Conservation (phyloP, 2,113 vertebrate species). For the Cyanocitta stelleri region DNA sequence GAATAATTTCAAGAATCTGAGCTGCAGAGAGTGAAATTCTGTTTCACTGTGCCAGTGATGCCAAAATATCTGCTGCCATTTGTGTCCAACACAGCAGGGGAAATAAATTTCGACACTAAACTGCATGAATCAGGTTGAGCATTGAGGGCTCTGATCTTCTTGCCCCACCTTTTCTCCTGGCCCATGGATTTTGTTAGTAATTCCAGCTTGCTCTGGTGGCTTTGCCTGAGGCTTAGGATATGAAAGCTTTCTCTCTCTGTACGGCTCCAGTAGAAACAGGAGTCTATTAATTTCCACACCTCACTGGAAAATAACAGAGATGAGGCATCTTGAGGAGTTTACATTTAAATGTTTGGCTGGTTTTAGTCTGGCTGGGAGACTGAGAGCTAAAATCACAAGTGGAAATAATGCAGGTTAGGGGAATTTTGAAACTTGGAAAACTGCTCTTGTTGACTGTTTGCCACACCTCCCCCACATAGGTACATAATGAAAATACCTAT, state of each 20-base stretch:
- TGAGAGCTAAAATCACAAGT: not conserved
- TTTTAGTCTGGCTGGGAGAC: not conserved
- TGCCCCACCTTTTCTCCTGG: not conserved
- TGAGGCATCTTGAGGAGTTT: constrained; percentile 26
- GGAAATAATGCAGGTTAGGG: constrained; percentile 24
- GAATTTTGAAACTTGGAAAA: not conserved
- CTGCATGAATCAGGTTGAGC: not conserved
- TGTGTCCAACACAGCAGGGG: not conserved
- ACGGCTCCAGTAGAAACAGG: constrained; percentile 18
- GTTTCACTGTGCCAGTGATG: not conserved
- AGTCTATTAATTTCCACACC: constrained; percentile 60
- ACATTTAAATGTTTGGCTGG: not conserved
- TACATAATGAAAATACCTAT: not conserved
- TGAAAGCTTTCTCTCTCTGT: not conserved
- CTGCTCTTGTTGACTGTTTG: not conserved
- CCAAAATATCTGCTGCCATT: not conserved
- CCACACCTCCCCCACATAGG: not conserved
- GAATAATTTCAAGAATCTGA: not conserved
- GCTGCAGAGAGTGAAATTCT: not conserved
- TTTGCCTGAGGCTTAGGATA: constrained; percentile 34
- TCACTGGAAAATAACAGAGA: constrained; percentile 53
- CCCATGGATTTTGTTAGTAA: not conserved
- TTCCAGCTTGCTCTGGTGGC: constrained; percentile 21
- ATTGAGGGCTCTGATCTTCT: not conserved
- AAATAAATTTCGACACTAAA: not conserved